Conservation (phyloP, 2,113 vertebrate genomes). For the Eurypyga helias region DNA sequence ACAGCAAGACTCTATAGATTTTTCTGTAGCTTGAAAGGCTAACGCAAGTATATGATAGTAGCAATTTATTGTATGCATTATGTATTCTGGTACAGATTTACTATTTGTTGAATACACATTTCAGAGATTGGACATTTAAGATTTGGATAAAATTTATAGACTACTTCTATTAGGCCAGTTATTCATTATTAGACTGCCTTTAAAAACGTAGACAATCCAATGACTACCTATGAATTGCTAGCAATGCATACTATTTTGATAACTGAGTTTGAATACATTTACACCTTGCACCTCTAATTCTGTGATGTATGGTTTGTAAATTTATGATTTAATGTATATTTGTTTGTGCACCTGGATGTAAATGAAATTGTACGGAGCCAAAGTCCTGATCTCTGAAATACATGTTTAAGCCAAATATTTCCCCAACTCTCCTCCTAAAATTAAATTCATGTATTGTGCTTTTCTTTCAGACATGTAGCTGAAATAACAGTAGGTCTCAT, state of each 20-base stretch:
- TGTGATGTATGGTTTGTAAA: not conserved
- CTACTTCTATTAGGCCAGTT: not conserved
- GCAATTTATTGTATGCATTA: not conserved
- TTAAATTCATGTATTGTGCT: not conserved
- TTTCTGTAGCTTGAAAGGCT: not conserved
- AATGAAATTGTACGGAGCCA: not conserved
- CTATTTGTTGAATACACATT: not conserved
- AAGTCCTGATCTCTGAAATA: not conserved
- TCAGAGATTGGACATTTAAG: not conserved
- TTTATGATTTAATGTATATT: not conserved
- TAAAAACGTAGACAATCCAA: not conserved
- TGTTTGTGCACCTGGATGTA: accelerated
- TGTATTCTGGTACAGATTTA: not conserved
- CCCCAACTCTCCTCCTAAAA: not conserved
- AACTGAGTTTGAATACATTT: not conserved
- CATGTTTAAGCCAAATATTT: not conserved
- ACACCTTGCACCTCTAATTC: not conserved
- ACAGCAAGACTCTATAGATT: not conserved
- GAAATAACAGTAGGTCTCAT: not conserved
- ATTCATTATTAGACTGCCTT: not conserved
- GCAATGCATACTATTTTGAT: not conserved
- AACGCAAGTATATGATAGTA: not conserved
- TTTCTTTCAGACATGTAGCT: not conserved
- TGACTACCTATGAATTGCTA: not conserved
- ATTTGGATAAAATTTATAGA: not conserved